phyloP scores from a whole-genome alignment of 2,113 vertebrate species.

The Muscicapa adusta region DNA sequence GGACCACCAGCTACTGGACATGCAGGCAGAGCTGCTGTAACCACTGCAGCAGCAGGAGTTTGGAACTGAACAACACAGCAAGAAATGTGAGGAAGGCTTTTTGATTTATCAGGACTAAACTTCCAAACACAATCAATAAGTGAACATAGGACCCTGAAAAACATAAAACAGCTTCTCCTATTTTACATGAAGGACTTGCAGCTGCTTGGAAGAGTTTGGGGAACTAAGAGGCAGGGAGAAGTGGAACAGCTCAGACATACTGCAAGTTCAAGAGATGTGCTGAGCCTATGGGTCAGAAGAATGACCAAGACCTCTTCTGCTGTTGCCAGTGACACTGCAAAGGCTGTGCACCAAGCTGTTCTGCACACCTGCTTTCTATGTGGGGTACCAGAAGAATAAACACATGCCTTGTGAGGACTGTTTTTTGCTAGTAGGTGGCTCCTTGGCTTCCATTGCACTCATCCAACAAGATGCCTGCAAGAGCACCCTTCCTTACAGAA shows the following conservation, averaged over 20 bases:
- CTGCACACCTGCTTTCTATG: neutral
- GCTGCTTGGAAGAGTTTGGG: neutral
- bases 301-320: neutral
- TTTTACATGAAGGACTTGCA: neutral
- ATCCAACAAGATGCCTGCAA: neutral
- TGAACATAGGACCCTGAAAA: neutral
- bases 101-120: neutral
- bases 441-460: neutral
- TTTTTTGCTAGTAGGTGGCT: neutral
- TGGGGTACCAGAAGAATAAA: neutral
- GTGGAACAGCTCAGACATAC: neutral
- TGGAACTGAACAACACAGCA: neutral
- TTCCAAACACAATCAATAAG: neutral
- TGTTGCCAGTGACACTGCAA: neutral
- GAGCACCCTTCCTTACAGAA: neutral
- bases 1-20: neutral
- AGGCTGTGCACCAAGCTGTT: neutral
- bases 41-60: neutral
- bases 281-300: neutral
- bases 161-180: neutral
- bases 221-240: neutral
- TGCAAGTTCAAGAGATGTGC: neutral
- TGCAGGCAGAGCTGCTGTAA: neutral
- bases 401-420: neutral
- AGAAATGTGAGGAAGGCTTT: neutral